Evolutionary conservation across 2,888 invertebrate genomes (phyloP), one percentile per base, ranked within the genome.

Genomic region (Lumbricus terrestris): DNA sequence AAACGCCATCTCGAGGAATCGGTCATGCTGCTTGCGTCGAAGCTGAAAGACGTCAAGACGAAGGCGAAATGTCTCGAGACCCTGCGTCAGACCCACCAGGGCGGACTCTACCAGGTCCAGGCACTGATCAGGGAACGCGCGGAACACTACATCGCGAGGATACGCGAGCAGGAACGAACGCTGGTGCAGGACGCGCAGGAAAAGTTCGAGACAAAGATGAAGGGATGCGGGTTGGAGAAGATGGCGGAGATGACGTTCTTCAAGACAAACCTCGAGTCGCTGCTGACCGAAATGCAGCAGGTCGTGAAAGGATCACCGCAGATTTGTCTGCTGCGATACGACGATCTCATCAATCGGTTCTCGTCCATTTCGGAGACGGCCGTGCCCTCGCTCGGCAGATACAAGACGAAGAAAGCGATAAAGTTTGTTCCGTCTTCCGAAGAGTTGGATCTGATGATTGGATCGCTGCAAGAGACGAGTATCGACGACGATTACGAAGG

Each of bases 51-150:
- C 20, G 89, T 92, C 29, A 92, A 89, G 29, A 88, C 89, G 20
- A 88, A 89, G 34, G 89, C 90, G 5, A 92, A 92, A 88, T 92
- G 91, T 69, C 88, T 92, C 11, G 92, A 92, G 40, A 92, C 91
- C 20, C 29, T 92, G 20, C 90, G 91, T 42, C 91, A 92, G 90
- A 89, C 90, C 29, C 91, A 92, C 40, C 92, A 92, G 88, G 89
- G 88, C 20, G 89, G 92, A 15, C 89, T 92, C 23, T 91, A 91
- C 89, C 89, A 89, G 5, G 90, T 91, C 8, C 92, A 92, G 69
- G 89, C 40, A 20, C 88, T 90, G 34, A 92, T 92, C 54, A 89
- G 89, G 18, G 85, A 91, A 33, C 90, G 88, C 34, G 89, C 92
- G n/a, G 90, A 89, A 2, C 88, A 92, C 20, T 35, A 91, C 18